Conservation (phyloP, 2,888 invertebrate species). For the Euzophera pinguis region DNA sequence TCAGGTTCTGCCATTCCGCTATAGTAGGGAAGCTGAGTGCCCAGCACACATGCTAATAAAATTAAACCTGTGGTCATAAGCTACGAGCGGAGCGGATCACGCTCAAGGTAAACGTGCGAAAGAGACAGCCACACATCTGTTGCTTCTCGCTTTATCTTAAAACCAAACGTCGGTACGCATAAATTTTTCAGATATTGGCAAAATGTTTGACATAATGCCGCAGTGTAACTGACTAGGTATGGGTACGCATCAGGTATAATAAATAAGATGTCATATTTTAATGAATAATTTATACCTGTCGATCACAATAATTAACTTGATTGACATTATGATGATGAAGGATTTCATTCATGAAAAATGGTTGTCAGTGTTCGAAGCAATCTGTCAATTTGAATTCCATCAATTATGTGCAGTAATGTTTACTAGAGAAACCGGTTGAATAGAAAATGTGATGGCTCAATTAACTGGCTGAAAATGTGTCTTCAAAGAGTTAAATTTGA, state of each 20-base stretch:
- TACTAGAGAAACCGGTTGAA: background rate
- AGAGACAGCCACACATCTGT: background rate
- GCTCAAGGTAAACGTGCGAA: background rate
- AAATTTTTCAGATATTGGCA: too few species aligned
- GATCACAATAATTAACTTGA: background rate
- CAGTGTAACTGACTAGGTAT: background rate
- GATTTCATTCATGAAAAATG: background rate
- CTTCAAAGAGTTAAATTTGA: background rate
- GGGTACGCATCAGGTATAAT: too few species aligned
- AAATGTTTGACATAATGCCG: background rate
- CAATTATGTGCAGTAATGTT: background rate
- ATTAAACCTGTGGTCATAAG: constrained; percentile 4
- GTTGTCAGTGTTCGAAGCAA: background rate
- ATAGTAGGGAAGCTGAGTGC: constrained; percentile 19
- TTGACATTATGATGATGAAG: background rate
- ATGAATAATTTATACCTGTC: background rate
- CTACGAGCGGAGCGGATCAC: constrained; percentile 11
- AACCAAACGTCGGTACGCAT: too few species aligned
- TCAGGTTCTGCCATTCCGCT: constrained; percentile 22
- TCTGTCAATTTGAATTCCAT: background rate
- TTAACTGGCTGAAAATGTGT: background rate
- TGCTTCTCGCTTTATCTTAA: background rate
- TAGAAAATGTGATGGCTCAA: background rate
- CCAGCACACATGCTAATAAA: constrained; percentile 20
- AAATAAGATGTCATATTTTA: background rate